These are phyloP conservation scores for Ommatoiulus sabulosus DNA, from an alignment of 2,888 invertebrate species.

Conservation along the genomic window DNA sequence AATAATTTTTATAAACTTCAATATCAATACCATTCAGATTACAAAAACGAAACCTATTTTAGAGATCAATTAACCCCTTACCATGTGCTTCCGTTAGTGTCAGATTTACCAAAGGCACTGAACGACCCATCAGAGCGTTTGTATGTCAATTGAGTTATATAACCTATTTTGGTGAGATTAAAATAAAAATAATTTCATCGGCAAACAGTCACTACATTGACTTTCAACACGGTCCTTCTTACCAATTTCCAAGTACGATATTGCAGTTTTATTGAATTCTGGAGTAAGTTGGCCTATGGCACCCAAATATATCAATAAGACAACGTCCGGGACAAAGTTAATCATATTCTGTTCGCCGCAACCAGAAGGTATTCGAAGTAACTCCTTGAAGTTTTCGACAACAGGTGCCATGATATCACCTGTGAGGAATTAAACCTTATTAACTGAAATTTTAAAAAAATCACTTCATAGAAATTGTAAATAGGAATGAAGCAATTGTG, in stretches of 20 bases:
- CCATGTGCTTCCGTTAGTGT: conserved; percentile 51
- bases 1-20: neutral
- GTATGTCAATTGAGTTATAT: conserved; percentile 18
- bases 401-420: conserved; percentile 53
- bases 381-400: neutral
- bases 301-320: neutral
- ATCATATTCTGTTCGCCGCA: conserved; percentile 50
- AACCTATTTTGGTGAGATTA: neutral
- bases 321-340: conserved; percentile 15
- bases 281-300: neutral
- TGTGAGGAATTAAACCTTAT: neutral
- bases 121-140: conserved; percentile 49
- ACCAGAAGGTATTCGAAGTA: conserved; percentile 30
- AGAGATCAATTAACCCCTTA: neutral
- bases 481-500: neutral
- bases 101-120: conserved; percentile 32
- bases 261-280: neutral
- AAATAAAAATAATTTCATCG: neutral
- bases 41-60: neutral
- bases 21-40: neutral
- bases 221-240: neutral
- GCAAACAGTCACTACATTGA: neutral
- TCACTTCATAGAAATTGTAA: neutral
- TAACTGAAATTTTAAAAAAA: neutral
- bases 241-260: conserved; percentile 22